Base-by-base conservation (phyloP, 2,113 vertebrate genomes). In the Sorex araneus region DNA sequence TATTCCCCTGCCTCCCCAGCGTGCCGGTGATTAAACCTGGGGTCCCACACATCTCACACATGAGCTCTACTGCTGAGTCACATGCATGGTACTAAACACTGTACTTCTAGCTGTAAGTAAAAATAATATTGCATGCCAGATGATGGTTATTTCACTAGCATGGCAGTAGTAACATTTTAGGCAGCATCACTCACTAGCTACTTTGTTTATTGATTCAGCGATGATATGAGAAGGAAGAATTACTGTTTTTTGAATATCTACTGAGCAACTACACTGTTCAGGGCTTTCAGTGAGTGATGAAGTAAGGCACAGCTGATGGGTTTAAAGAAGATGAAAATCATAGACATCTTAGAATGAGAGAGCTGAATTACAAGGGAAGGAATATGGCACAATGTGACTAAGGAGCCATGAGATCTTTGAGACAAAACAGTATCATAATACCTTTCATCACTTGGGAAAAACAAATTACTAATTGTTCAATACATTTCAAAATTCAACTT, bases 41-140 rank as follows among this genome's bases (percentile, higher is more conserved):
- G 57, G 57, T 21, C 19, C 23, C 19, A 60, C 6, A 60, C 21
- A 60, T 50, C 47, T 50, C 18, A 60, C 5, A 19, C 57, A 60
- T 3, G 19, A 6, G 57, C 21, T 60, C 18, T 60, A 60, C 57
- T 23, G 21, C 57, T 60, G 57, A 60, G 21, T 60, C 18, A 60
- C 21, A 23, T 60, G 18, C 18, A 21, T 60, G 57, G 57, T 23
- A 12, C 57, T 60, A 60, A 60, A 60, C 16, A 16, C 18, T 15
- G 54, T 19, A 77, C 64, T 75, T 89, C 77, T 30, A 86, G 93
- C 40, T 91, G 30, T 47, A 93, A 85, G 57, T 66, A 92, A 91
- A 91, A 84, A 73, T 25, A 90, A 45, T 67, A 15, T 73, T 75
- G 45, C 77, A 73, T 69, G 30, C 34, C 78, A 90, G 43, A 40